Base-by-base conservation (phyloP, 2,888 invertebrate species). In the Bugulina stolonifera region DNA sequence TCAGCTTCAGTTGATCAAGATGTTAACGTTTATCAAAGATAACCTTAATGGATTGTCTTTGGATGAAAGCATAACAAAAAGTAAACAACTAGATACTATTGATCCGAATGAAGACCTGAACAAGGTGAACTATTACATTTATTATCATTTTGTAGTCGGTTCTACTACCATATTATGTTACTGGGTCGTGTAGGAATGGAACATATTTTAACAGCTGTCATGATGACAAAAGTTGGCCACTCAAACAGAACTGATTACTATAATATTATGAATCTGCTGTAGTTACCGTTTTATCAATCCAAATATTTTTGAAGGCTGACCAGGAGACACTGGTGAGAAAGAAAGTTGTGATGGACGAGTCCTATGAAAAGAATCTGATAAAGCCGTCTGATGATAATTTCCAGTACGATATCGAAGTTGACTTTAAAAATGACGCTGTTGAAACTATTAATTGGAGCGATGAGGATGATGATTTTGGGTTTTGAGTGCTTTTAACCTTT, bases 81-180 rank as follows among this genome's bases (percentile, higher is more conserved):
- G 81, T 73, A 73, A 75, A 64, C 79, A 78, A 35, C 81, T 85
- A 75, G 85, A 83, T 75, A 77, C 75, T 14, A 77, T 87, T 23
- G 83, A 86, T 77, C 83, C 85, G 0, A 81, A 87, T 1, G 86
- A 87, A 77, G 86, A 87, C 75, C 76, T 87, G 43, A 87, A 87
- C 76, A 83, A 84, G 77, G 77, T 70, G 43, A 35, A 43, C 43
- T 43, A 43, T 18, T 43, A 43, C n/a, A 18, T 43, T 10, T 43
- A 18, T 43, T 43, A 43, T 18, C 18, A 5, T 43, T 18, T 43
- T 10, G 10, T 43, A 43, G 43, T 43, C 43, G 5, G 43, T 43
- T 43, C 5, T 18, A 10, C 43, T 18, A 5, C 5, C 5, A 5
- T 43, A 43, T 5, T 43, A 43, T 43, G 43, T 43, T 43, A 43